Evolutionary conservation across 1,140 invertebrate genomes (phyloP), one percentile per base, ranked within the genome.

Genomic region (Drosophila navojoa): DNA sequence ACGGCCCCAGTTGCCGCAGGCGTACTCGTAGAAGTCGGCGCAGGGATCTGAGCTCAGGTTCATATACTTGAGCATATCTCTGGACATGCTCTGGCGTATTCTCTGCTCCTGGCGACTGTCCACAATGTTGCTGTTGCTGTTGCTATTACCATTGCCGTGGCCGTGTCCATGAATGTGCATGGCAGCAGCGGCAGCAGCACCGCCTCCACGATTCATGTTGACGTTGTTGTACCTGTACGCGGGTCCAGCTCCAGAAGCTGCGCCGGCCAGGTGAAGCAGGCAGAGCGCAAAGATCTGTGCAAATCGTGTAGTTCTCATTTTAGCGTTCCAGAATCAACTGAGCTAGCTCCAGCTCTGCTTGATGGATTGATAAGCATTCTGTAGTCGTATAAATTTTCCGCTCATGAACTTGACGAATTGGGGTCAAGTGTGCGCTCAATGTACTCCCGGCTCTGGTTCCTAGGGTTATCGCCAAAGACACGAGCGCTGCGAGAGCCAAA

Each of bases 1-100:
- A 0, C 58, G 40, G 0, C 49, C 96, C 95, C 90, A 96, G 97
- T 86, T 71, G 9, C 86, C 86, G 16, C 86, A 90, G 35, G 86
- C 86, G 25, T 79, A 90, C 22, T 96, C 94, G 91, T 97, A 98
- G 91, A 98, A 99, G 91, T 98, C 97, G 2, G 95, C 92, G 91
- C 98, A 99, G 1, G 98, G 98, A 92, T 98, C 94, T 0, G 94
- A 94, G 27, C 91, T 93, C 2, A 87, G 91, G 79, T 98, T 96
- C 96, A 98, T 97, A 77, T 95, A 96, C 71, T 94, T 94, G 61
- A 93, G 92, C 94, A 96, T 96, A 64, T 95, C 94, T 67, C 93
- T 93, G 2, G 77, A 47, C 44, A 85, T 81, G 35, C 11, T 32
- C 5, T 64, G 66, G 4, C 84, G 84, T 15, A 66, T 27, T 29